Base-by-base conservation (phyloP, 2,797 vertebrate species). In the Danio jaintianensis region DNA sequence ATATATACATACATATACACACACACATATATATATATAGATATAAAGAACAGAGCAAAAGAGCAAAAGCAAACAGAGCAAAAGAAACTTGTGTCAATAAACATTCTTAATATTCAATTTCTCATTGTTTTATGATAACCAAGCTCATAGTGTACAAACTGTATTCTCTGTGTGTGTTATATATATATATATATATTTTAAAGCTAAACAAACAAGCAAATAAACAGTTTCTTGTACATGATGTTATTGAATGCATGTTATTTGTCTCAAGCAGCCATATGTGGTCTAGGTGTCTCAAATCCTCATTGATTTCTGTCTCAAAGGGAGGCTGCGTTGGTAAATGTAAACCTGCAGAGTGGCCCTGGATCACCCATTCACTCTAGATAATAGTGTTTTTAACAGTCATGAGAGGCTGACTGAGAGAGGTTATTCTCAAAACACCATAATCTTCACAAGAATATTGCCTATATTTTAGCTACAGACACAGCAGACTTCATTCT, bases 301-400 rank as follows among this genome's bases (percentile, higher is more conserved):
- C 45, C 18, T 70, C 45, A 29, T 42, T 70, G 47, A 79, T 79
- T 79, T 79, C 42, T 70, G n/a, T 11, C 9, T 52, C 66, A 70
- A 43, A 62, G 18, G 20, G 45, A 62, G 56, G 40, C 62, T 64
- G 47, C 48, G 6, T 53, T 12, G 0, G 8, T 6, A 76, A 69
- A 48, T 52, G 66, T 69, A 70, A 78, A 29, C 62, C 55, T 70
- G 59, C 45, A 61, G n/a, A 58, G 29, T 13, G 18, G 67, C n/a
- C 48, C 56, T 63, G 38, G 77, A 77, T 79, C 58, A 71, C 18
- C 56, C 47, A 78, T 78, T 78, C 42, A 29, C 67, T 62, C 47
- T 43, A 67, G 66, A 79, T 79, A 79, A 79, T 70, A 70, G 77
- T 63, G 67, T 79, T 79, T 79, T 62, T 70, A 71, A 71, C 47